phyloP scores from a whole-genome alignment of 2,888 invertebrate species.

The Cryptocheilus praepositus region DNA sequence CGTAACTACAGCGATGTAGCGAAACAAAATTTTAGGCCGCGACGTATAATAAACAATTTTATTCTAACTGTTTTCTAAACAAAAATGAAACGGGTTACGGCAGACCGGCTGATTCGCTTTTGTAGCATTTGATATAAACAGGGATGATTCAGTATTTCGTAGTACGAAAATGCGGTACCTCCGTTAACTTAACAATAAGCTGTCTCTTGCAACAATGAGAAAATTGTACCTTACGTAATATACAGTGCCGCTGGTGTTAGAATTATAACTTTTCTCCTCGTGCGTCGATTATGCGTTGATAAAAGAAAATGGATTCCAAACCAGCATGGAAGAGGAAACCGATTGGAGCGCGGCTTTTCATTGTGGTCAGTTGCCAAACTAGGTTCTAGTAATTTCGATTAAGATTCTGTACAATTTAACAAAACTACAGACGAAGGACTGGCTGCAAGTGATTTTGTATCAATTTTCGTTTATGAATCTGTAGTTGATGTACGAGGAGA shows the following conservation, averaged over 20 bases:
- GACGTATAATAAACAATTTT: too few relatives aligned
- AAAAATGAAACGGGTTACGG: too few relatives aligned
- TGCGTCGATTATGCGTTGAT: conserved; percentile 39
- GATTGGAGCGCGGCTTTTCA: conserved; percentile 13
- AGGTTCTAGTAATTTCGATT: neutral
- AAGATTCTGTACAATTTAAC: neutral
- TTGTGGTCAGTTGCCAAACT: neutral
- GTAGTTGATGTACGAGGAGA: too few relatives aligned
- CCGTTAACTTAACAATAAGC: neutral
- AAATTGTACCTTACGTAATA: conserved; percentile 58
- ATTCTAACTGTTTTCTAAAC: too few relatives aligned
- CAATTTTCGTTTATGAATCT: too few relatives aligned
- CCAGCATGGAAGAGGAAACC: conserved; percentile 16
- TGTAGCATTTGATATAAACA: too few relatives aligned
- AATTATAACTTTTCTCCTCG: conserved; percentile 46
- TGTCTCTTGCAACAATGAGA: conserved; percentile 6
- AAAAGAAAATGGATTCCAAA: conserved; percentile 41
- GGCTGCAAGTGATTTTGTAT: too few relatives aligned
- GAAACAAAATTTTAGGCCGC: too few relatives aligned
- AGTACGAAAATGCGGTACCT: too few relatives aligned
- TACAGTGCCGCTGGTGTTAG: conserved; percentile 25
- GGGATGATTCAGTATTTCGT: too few relatives aligned
- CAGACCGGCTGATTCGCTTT: too few relatives aligned
- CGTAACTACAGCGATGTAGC: neutral
- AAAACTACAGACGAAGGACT: too few relatives aligned